Conservation (phyloP, 1,140 invertebrate species). For the Helicoverpa zea region DNA sequence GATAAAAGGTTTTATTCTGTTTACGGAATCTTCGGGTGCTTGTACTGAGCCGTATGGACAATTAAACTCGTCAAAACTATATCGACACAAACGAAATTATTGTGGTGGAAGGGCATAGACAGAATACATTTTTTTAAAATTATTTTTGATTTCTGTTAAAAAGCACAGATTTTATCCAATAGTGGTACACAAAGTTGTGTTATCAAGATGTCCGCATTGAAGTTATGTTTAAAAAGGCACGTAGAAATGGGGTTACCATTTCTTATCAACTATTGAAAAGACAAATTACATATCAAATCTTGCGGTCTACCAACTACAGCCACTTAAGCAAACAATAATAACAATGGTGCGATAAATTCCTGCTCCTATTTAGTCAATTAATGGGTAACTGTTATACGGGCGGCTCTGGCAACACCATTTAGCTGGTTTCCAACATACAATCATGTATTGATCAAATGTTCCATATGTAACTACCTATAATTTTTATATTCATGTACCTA, state of each 20-base stretch:
- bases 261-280: too few relatives aligned
- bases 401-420: background rate
- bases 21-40: background rate
- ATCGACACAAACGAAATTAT: background rate
- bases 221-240: background rate
- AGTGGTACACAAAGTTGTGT: too few relatives aligned
- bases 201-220: too few relatives aligned
- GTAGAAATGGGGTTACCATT: too few relatives aligned
- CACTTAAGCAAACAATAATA: slow-evolving; percentile 37
- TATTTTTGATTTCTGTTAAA: too few relatives aligned
- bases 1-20: background rate
- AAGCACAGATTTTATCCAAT: too few relatives aligned
- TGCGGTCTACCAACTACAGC: slow-evolving; percentile 8
- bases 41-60: background rate
- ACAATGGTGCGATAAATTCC: slow-evolving; percentile 21
- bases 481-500: too few relatives aligned
- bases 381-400: slow-evolving; percentile 40
- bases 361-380: slow-evolving; percentile 43
- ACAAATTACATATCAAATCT: too few relatives aligned
- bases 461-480: too few relatives aligned
- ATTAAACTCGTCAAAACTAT: slow-evolving; percentile 11
- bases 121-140: background rate
- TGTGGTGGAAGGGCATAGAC: background rate
- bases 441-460: background rate
- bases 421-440: background rate